A percentile compares a stretch with the other conserved stretches of the same genome.
phyloP scores from a whole-genome alignment of 2,888 invertebrate species.

The Ornithoptera alexandrae region DNA sequence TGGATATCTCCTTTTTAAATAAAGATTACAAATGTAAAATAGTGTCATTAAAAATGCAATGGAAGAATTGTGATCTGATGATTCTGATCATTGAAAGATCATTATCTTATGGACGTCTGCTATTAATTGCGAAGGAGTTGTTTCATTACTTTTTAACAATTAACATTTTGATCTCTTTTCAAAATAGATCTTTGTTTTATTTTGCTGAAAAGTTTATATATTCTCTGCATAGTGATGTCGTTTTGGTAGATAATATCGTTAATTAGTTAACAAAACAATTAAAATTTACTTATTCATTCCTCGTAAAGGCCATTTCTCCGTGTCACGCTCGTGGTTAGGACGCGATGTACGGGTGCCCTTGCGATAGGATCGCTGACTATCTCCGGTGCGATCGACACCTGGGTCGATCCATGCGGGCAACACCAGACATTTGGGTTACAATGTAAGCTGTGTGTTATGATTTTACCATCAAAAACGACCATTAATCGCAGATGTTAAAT shows the following conservation, averaged over 20 bases:
- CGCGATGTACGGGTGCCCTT: conserved; percentile 62
- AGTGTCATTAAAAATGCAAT: too few species aligned
- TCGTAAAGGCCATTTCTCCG: conserved; percentile 48
- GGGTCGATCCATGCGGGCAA: conserved; percentile 66
- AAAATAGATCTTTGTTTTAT: too few species aligned
- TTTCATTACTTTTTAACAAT: too few species aligned
- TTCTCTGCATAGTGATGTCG: neutral
- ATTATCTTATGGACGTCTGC: too few species aligned
- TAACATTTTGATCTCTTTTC: too few species aligned
- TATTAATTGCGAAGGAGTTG: too few species aligned
- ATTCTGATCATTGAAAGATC: too few species aligned
- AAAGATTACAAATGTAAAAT: too few species aligned
- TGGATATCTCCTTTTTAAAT: too few species aligned
- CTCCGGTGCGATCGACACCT: conserved; percentile 70
- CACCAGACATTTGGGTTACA: conserved; percentile 16
- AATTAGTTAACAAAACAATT: conserved; percentile 19
- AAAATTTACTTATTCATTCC: conserved; percentile 34
- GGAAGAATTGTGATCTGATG: too few species aligned
- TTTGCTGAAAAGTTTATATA: neutral
- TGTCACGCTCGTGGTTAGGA: conserved; percentile 40
- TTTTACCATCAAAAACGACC: neutral
- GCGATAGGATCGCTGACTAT: conserved; percentile 68
- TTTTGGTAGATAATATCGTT: conserved; percentile 1
- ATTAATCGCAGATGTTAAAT: too few species aligned
- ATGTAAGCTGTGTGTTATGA: conserved; percentile 17